A percentile compares a stretch with the other conserved stretches of the same genome.
phyloP scores from a whole-genome alignment of 2,113 vertebrate species.

The Hystrix brachyura region DNA sequence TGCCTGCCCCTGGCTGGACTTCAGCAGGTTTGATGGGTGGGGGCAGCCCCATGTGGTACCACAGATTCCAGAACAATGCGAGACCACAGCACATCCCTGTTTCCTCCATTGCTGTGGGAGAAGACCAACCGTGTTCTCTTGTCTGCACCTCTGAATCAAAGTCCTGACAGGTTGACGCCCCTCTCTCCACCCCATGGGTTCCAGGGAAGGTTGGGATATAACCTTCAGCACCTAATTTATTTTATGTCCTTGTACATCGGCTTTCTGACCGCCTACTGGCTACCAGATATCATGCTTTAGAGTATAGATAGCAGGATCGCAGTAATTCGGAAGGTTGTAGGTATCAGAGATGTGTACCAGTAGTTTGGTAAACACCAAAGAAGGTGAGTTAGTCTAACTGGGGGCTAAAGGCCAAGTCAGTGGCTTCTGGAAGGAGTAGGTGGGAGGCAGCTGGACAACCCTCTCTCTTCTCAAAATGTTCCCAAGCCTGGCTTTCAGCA shows the following conservation, averaged over 20 bases:
- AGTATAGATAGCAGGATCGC: background rate
- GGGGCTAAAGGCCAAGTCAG: background rate
- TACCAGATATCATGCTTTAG: background rate
- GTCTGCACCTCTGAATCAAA: background rate
- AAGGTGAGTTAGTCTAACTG: no score
- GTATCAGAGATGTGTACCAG: no score
- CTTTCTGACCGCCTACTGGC: background rate
- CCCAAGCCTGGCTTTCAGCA: background rate
- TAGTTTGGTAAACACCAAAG: background rate
- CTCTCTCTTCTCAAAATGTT: background rate
- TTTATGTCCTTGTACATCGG: background rate
- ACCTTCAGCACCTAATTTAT: background rate
- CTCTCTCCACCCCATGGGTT: background rate
- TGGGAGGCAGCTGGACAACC: background rate
- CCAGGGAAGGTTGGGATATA: background rate
- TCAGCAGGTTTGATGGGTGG: background rate
- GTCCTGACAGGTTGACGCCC: background rate
- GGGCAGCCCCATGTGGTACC: background rate
- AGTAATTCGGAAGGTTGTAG: background rate
- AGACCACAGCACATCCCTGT: background rate
- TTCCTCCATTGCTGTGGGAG: background rate
- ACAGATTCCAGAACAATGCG: background rate
- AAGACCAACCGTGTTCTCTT: background rate
- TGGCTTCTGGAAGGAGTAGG: background rate
- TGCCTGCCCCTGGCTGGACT: background rate